Evolutionary conservation across 1,140 invertebrate genomes (phyloP), one percentile per base, ranked within the genome.

Genomic region (Drosophila biarmipes): DNA sequence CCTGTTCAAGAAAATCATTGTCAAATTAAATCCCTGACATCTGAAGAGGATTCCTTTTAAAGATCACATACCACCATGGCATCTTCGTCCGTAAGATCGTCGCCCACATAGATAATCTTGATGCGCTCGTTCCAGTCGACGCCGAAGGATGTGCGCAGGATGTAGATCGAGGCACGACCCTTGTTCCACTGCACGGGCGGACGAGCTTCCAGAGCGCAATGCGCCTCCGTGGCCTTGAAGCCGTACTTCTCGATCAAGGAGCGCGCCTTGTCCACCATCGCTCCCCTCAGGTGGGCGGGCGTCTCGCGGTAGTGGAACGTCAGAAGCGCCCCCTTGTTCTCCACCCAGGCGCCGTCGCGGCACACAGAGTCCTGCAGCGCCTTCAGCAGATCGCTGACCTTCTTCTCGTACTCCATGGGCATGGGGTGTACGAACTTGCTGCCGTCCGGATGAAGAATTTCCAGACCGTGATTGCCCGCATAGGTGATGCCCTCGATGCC

Each of bases 181-280:
- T 98, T 98, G 90, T 98, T 96, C 97, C 97, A 98, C 82, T 96
- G 94, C 0, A 98, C 97, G 0, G 97, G 97, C 35, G 97, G 97
- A 76, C 96, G 96, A 0, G 97, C 97, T 92, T 98, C 97, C 12
- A 98, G 93, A 0, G 97, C 97, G 84, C 96, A 97, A 89, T 97
- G 96, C 10, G 96, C 96, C 29, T 94, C 92, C 38, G 95, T 95
- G 10, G 96, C 95, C 74, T 94, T 94, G 91, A 98, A 97, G 2
- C 96, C 97, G 6, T 95, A 94, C 21, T 94, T 94, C 74, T 95
- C 94, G 75, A 98, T 97, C 42, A 97, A 91, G 38, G 94, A 93
- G 61, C 94, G 94, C 0, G 96, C 96, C 78, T 95, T 93, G 2
- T 95, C 94, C 1, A 95, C 94, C 92, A 97, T 93, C 5, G 93